A percentile compares a stretch with the other conserved stretches of the same genome.
phyloP scores from a whole-genome alignment of 2,113 vertebrate species.

The Gavia stellata region DNA sequence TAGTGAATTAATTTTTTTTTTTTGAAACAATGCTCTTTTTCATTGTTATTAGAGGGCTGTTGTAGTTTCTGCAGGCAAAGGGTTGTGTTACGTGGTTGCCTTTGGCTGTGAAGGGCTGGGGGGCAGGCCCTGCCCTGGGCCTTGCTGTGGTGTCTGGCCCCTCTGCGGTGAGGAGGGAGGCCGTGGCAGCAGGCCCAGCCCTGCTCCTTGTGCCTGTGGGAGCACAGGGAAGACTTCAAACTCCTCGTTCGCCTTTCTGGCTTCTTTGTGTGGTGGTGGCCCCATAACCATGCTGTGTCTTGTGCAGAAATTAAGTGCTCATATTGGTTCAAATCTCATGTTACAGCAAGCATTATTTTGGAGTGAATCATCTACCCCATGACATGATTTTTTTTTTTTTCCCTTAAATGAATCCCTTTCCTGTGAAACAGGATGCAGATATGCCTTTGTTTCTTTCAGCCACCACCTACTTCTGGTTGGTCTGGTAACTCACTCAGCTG shows the following conservation, averaged over 20 bases:
- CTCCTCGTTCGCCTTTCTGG: accelerated
- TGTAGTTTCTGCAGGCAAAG: not conserved
- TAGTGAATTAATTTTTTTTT: not conserved
- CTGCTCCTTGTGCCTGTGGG: accelerated
- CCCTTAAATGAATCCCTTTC: not conserved
- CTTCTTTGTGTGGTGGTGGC: no score
- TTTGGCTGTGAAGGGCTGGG: no score
- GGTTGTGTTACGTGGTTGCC: accelerated
- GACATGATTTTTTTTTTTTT: not conserved
- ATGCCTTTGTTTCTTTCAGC: not conserved
- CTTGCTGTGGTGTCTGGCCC: accelerated
- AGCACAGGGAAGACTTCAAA: accelerated
- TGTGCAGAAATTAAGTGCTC: not conserved
- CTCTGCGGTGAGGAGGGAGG: no score
- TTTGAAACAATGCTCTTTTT: accelerated
- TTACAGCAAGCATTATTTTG: not conserved
- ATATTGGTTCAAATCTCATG: not conserved
- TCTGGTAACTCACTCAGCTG: not conserved
- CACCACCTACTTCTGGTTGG: not conserved
- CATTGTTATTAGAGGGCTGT: accelerated
- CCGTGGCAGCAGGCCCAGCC: accelerated
- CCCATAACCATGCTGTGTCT: not conserved
- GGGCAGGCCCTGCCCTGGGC: no score
- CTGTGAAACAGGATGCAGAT: constrained; percentile 3
- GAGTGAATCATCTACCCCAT: not conserved